Conservation (phyloP, 2,888 invertebrate species). For the Diachrysia chrysitis region DNA sequence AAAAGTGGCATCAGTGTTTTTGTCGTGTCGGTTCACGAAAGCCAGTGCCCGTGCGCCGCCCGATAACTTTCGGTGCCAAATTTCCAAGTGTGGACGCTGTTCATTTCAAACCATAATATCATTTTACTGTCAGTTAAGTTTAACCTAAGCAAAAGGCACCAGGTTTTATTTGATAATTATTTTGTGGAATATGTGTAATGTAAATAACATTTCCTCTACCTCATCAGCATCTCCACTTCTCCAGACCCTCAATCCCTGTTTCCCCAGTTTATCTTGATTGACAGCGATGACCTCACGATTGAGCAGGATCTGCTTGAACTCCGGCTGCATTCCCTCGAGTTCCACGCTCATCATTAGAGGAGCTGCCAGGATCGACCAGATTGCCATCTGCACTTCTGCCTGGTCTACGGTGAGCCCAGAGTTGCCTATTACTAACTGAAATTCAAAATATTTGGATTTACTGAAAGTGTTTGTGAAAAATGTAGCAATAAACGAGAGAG, state of each 20-base stretch:
- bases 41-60: constrained; percentile 88
- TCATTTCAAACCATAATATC: not conserved
- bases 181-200: too few species aligned
- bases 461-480: not conserved
- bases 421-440: constrained; percentile 89
- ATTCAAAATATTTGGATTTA: constrained; percentile 20
- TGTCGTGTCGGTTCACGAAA: constrained; percentile 80
- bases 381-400: constrained; percentile 91
- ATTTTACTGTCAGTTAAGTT: not conserved
- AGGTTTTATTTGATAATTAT: too few species aligned
- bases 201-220: constrained; percentile 22
- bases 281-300: constrained; percentile 90
- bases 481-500: too few species aligned
- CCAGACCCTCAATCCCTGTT: constrained; percentile 86
- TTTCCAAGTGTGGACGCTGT: constrained; percentile 73
- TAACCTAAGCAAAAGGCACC: too few species aligned
- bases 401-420: constrained; percentile 90
- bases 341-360: constrained; percentile 92
- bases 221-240: constrained; percentile 51
- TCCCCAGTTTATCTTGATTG: constrained; percentile 90
- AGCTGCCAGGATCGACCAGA: constrained; percentile 92
- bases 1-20: constrained; percentile 66
- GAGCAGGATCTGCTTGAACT: constrained; percentile 89
- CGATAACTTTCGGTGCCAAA: constrained; percentile 88
- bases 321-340: constrained; percentile 86